A percentile compares a stretch with the other conserved stretches of the same genome.
These are phyloP conservation scores for Muntiacus reevesi DNA, from an alignment of 2,113 vertebrate species.

Conservation along the genomic window DNA sequence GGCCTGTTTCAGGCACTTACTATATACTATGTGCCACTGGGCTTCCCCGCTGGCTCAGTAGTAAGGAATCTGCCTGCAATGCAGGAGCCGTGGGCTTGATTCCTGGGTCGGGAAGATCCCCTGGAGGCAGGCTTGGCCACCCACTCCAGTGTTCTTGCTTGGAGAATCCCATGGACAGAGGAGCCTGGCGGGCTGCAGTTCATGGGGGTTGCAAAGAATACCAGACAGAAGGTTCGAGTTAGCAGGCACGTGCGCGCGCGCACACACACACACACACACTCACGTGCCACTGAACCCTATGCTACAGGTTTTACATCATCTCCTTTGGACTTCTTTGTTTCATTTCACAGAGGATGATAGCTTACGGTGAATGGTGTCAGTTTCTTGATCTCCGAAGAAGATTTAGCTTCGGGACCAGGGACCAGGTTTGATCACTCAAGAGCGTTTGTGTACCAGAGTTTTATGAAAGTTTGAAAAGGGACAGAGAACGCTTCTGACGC, in stretches of 20 bases:
- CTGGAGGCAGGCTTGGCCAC: background rate
- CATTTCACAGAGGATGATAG: background rate
- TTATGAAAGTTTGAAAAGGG: background rate
- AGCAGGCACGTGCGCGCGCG: background rate
- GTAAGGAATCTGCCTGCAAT: background rate
- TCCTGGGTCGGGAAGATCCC: background rate
- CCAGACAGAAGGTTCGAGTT: background rate
- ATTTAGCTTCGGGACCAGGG: background rate
- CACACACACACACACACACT: rapidly evolving
- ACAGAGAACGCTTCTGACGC: background rate
- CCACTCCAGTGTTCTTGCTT: background rate
- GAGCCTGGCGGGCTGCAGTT: background rate
- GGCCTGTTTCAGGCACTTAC: background rate
- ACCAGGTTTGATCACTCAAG: background rate
- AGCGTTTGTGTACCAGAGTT: background rate
- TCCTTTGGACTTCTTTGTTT: background rate
- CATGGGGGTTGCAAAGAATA: background rate
- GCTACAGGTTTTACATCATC: rapidly evolving
- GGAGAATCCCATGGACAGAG: background rate
- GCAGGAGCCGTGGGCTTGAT: background rate
- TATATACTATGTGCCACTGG: no score
- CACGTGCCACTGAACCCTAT: rapidly evolving
- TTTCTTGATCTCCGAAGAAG: background rate
- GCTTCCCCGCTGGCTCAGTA: background rate
- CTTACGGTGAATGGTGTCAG: background rate